phyloP scores from a whole-genome alignment of 2,888 invertebrate species.

The Caenorhabditis macrosperma region DNA sequence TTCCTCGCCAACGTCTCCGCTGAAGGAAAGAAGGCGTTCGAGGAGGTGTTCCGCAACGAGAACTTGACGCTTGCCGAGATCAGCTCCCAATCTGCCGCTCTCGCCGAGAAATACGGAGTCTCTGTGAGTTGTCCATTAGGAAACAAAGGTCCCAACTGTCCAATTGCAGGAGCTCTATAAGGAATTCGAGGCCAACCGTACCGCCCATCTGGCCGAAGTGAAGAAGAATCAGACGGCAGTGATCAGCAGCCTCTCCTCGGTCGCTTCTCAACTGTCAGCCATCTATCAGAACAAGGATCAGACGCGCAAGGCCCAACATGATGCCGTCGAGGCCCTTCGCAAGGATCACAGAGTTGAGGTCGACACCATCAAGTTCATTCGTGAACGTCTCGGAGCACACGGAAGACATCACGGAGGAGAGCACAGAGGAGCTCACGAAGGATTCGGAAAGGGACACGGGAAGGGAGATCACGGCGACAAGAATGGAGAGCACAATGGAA shows the following conservation, averaged over 20 bases:
- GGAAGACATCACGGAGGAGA: constrained; percentile 14
- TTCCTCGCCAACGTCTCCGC: constrained; percentile 37
- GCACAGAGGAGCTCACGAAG: constrained; percentile 5
- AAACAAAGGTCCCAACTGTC: neutral
- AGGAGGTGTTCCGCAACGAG: constrained; percentile 41
- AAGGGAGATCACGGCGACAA: neutral
- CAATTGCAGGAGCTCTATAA: constrained; percentile 43
- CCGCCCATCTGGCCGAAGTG: constrained; percentile 44
- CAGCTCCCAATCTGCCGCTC: constrained; percentile 45
- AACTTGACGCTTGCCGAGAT: constrained; percentile 42
- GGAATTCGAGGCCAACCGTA: constrained; percentile 56
- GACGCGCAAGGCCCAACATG: constrained; percentile 29
- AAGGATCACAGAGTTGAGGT: constrained; percentile 21
- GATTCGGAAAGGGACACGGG: too few species aligned
- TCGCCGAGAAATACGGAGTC: constrained; percentile 59
- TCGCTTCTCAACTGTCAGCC: constrained; percentile 40
- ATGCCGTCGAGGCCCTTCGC: constrained; percentile 28
- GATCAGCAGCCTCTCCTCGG: constrained; percentile 49
- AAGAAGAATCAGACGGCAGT: constrained; percentile 55
- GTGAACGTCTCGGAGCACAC: constrained; percentile 9
- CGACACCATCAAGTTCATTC: constrained; percentile 20
- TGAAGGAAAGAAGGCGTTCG: constrained; percentile 29
- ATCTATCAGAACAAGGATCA: constrained; percentile 56
- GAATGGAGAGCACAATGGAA: too few species aligned
- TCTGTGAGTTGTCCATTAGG: constrained; percentile 29